Evolutionary conservation across 2,113 vertebrate genomes (phyloP).

Genomic region (Pterocles gutturalis): DNA sequence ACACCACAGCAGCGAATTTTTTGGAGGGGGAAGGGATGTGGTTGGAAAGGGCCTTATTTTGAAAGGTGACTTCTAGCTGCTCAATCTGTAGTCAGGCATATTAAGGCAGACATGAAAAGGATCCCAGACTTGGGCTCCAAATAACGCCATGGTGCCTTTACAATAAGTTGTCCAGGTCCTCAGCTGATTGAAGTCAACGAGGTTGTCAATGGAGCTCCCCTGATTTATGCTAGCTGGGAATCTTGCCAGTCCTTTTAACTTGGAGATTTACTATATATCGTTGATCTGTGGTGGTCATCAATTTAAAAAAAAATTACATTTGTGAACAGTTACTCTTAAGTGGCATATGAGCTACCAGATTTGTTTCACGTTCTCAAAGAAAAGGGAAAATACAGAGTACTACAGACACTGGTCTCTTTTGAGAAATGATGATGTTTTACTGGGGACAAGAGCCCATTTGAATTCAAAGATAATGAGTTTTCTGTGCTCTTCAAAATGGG

Average conservation of each 20-base stretch:
- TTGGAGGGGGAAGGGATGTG: neutral
- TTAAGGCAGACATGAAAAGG: slow-evolving; percentile 10
- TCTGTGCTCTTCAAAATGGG: neutral
- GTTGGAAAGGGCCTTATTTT: neutral
- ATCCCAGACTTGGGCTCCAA: slow-evolving; percentile 15
- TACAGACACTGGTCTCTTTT: neutral
- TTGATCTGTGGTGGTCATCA: slow-evolving; percentile 50
- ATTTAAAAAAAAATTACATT: slow-evolving; percentile 29
- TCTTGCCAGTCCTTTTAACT: slow-evolving; percentile 58
- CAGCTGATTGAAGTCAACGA: slow-evolving; percentile 5
- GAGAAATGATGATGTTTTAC: neutral
- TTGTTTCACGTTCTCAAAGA: slow-evolving; percentile 4
- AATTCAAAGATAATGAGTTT: neutral
- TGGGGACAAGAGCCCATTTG: neutral
- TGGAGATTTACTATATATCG: slow-evolving; percentile 42
- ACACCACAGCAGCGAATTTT: neutral
- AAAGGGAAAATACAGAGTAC: neutral
- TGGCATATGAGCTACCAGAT: slow-evolving; percentile 18
- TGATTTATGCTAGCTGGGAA: slow-evolving; percentile 56
- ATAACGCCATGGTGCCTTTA: neutral
- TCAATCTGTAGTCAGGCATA: neutral
- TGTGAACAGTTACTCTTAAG: slow-evolving; percentile 42
- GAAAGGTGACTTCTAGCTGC: neutral
- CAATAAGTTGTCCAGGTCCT: slow-evolving; percentile 20
- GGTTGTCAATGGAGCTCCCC: slow-evolving; percentile 5